Base-by-base conservation (phyloP, 1,140 invertebrate genomes). In the Pseudoatta argentina region DNA sequence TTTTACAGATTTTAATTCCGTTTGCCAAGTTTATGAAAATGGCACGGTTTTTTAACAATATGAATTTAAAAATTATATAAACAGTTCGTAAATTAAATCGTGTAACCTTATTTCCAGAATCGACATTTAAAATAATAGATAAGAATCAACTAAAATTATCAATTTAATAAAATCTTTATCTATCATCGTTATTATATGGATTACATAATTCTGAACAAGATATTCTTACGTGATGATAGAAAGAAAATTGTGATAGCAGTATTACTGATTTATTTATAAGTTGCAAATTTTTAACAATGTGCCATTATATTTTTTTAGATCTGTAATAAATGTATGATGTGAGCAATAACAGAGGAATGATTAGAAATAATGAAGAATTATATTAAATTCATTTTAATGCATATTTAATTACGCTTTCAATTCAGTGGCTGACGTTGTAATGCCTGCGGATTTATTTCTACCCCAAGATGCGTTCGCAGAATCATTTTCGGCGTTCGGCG, bases 401-500 rank as follows among this genome's bases (percentile, higher is more conserved):
- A n/a, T 57, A 75, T 59, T 75, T 75, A 75, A 75, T 34, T 57
- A 14, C 10, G n/a, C 10, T 10, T 21, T 2, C 8, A 7, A 21
- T 53, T 79, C 34, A 7, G 4, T 34, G 24, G 57, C 10, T 27
- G 18, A 51, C 18, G 21, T 72, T 16, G 14, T 59, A 59, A 82
- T 39, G 24, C 21, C 7, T 48, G 5, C 12, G 3, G 10, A 57
- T 72, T 30, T 72, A 44, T 44, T 71, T 59, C 21, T 24, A 8
- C 24, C 7, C 2, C 30, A 39, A 59, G 72, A 24, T 59, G 30
- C 34, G 53, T 30, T 57, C 21, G 16, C 51, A n/a, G 51, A 71
- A 71, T 71, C 34, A 69, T 79, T 55, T 75, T 21, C 63, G 69
- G 69, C 83, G 51, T 12, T 69, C 48, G 30, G 34, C 27, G 34